Evolutionary conservation across 2,113 vertebrate genomes (phyloP), one percentile per base, ranked within the genome.

Genomic region (Phainopepla nitens): DNA sequence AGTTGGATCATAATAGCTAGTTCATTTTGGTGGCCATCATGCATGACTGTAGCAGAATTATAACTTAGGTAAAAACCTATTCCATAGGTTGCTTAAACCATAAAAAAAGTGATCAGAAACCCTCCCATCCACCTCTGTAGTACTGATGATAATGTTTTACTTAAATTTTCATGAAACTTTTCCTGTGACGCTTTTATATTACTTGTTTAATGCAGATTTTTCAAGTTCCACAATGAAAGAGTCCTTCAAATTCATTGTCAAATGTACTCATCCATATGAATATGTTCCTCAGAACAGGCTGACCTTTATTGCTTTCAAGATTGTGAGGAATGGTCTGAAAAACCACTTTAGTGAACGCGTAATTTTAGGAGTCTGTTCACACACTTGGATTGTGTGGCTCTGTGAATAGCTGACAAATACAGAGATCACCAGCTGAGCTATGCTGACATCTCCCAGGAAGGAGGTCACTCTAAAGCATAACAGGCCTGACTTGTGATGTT

Each of bases 391-490:
- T 35, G 10, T 28, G 62, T 25, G 44, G 27, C 22, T 65, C 18
- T 50, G 12, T 39, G 53, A 53, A 47, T 11, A 45, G 39, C 27
- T 75, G 53, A n/a, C 14, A 39, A 8, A 45, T 15, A 33, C 41
- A 62, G 21, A 72, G 28, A 31, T 36, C 7, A 7, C 12, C 47
- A 76, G 12, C 14, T 61, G 45, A 36, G 8, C 57, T 56, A 6
- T 7, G 29, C 14, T 15, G 23, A 71, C 44, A 69, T 36, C 18
- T 9, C 25, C 21, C 29, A 51, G 60, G 24, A 62, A 75, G 35
- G 6, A 31, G 16, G 12, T 60, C 22, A 50, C 27, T 29, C 6
- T 3, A 0, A 7, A 41, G 6, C 25, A 28, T 29, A 27, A 5
- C 44, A 35, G 8, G 19, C 23, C 8, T 13, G 22, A 89, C 23